phyloP scores from a whole-genome alignment of 2,797 vertebrate species.

The Hippoglossus hippoglossus region DNA sequence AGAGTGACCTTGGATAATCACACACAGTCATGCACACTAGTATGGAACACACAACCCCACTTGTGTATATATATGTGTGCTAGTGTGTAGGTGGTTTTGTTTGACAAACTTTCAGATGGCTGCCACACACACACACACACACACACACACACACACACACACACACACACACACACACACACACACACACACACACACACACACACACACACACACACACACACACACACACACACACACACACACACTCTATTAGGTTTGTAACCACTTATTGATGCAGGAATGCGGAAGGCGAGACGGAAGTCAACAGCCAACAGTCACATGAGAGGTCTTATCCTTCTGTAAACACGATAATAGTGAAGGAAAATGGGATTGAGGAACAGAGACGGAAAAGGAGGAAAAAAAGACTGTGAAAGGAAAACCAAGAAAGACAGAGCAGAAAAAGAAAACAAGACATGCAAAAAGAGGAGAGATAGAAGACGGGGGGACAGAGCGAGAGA shows the following conservation, averaged over 20 bases:
- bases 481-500: not conserved
- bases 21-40: constrained; percentile 10
- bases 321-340: constrained; percentile 73
- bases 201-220: constrained; percentile 2
- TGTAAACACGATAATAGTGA: constrained; percentile 63
- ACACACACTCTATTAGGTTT: constrained; percentile 33
- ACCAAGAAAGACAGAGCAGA: not conserved
- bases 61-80: not conserved
- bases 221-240: not conserved
- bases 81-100: constrained; percentile 38
- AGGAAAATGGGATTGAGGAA: constrained; percentile 23
- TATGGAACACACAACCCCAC: not conserved
- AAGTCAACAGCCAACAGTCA: constrained; percentile 67
- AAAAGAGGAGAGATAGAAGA: not conserved
- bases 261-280: constrained; percentile 55
- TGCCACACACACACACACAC: constrained; percentile 12
- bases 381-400: not conserved
- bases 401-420: not conserved
- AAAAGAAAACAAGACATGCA: not conserved
- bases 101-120: constrained; percentile 28
- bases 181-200: not conserved
- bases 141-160: too few species aligned
- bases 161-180: not conserved
- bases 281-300: constrained; percentile 73
- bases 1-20: constrained; percentile 38